Evolutionary conservation across 1,140 invertebrate species (phyloP).

Genomic region (Branchinecta lynchi): DNA sequence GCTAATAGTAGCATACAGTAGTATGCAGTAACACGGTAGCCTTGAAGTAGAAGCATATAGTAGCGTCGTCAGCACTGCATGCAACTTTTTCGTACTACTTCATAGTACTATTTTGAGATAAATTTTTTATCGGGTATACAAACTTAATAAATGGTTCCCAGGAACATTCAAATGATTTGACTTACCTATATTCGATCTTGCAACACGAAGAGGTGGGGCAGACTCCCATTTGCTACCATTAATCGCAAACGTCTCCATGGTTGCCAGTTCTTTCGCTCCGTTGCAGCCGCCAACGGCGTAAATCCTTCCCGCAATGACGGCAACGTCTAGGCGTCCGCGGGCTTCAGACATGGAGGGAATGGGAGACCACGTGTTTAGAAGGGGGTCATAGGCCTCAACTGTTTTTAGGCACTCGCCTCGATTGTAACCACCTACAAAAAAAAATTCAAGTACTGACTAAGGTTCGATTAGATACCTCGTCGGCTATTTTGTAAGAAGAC

Average conservation of each 20-base stretch:
- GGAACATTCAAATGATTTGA: neutral
- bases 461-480: too few relatives aligned
- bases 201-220: constrained; percentile 43
- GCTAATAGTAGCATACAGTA: too few relatives aligned
- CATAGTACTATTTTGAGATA: too few relatives aligned
- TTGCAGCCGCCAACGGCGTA: constrained; percentile 66
- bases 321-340: constrained; percentile 56
- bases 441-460: constrained; percentile 13
- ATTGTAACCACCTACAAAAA: constrained; percentile 59
- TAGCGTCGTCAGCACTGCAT: too few relatives aligned
- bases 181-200: constrained; percentile 46
- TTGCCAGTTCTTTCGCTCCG: constrained; percentile 51
- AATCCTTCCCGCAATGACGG: constrained; percentile 45
- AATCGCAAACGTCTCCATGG: constrained; percentile 47
- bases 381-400: constrained; percentile 54
- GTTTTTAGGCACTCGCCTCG: constrained; percentile 59
- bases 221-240: constrained; percentile 44
- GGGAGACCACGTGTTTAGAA: constrained; percentile 47
- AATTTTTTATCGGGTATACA: too few relatives aligned
- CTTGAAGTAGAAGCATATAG: too few relatives aligned
- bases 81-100: too few relatives aligned
- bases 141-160: neutral
- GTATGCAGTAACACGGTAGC: too few relatives aligned
- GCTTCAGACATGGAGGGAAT: constrained; percentile 50
- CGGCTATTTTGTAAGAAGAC: too few relatives aligned